These are phyloP conservation scores for Procavia capensis DNA, from an alignment of 2,113 vertebrate species.

Conservation along the genomic window DNA sequence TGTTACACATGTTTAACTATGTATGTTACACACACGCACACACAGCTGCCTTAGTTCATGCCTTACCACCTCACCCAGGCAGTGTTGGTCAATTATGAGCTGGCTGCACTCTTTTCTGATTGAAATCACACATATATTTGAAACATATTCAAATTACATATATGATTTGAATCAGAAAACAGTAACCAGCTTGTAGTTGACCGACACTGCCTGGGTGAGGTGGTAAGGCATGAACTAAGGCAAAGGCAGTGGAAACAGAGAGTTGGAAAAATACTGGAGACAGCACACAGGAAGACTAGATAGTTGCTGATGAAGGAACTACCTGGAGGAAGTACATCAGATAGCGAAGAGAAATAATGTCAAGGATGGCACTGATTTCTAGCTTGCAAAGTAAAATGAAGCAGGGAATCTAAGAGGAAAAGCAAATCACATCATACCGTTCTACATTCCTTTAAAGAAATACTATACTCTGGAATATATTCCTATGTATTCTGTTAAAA, in stretches of 20 bases:
- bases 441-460: background rate
- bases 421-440: background rate
- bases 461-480: background rate
- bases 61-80: background rate
- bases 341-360: background rate
- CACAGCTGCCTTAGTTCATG: too few relatives aligned
- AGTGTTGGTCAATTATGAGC: background rate
- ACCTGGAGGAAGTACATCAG: background rate
- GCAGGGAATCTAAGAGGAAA: background rate
- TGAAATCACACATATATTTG: background rate
- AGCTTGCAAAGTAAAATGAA: background rate
- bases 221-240: background rate
- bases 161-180: background rate
- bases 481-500: background rate
- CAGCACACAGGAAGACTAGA: background rate
- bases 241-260: background rate
- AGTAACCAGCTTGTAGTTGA: background rate
- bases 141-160: too few relatives aligned
- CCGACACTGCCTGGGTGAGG: background rate
- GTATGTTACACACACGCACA: too few relatives aligned
- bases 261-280: background rate
- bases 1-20: too few relatives aligned
- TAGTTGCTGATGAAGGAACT: background rate
- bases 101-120: background rate
- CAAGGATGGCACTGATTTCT: background rate